Evolutionary conservation across 2,888 invertebrate species (phyloP), one percentile per base, ranked within the genome.

Genomic region (Chymomyza caudatula): DNA sequence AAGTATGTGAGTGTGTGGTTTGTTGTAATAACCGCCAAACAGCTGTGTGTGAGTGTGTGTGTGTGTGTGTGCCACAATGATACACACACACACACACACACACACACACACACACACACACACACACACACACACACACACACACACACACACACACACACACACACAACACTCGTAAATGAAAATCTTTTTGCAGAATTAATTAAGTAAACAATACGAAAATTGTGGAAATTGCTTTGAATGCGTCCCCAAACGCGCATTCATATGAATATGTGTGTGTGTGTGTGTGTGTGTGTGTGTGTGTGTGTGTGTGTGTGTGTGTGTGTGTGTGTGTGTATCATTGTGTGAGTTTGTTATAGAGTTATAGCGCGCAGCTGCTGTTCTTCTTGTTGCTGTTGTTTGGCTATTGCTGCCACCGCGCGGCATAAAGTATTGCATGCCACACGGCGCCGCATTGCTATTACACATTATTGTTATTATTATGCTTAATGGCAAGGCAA

Each of bases 161-260:
- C 55, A 25, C 44, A 60, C 49, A 17, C 47, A 47, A 22, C 52
- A 70, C 52, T 60, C 63, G 69, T 74, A 74, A 85, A 71, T 79
- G 82, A 69, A 81, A 79, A 84, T 84, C 85, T 84, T 80, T 85
- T 73, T 85, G 80, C 79, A 77, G 75, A 80, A 80, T 80, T 80
- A 80, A 80, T 80, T 80, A 80, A 80, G 85, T 80, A 80, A 80
- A 80, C 85, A 80, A 80, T 85, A 80, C 77, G 80, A 85, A 80
- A 85, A 80, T 80, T 80, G 85, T 82, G 79, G 77, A 80, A 80
- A 82, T 80, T 82, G 80, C 85, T 79, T 82, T 80, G 77, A 80
- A 85, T 82, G 83, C 72, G 83, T 79, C 79, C 79, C 44, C 84
- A 78, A 80, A 76, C 78, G 66, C 51, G 42, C 23, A 25, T 17